A percentile compares a stretch with the other conserved stretches of the same genome.
Conservation (phyloP, 2,797 vertebrate species). For the Arctocebus calabarensis region DNA sequence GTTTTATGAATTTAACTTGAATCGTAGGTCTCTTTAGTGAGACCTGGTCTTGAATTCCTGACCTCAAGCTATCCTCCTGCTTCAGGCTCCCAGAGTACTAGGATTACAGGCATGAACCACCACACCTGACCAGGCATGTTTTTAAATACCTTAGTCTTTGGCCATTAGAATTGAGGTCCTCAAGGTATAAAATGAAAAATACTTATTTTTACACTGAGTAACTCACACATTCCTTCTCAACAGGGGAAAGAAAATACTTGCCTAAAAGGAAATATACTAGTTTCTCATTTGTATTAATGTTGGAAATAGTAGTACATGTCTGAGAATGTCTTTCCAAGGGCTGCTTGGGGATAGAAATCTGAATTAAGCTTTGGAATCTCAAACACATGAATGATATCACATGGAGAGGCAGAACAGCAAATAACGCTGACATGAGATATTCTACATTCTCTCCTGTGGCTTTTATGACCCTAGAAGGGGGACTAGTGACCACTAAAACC, state of each 20-base stretch:
- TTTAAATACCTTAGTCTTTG: conserved; percentile 8
- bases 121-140: background rate
- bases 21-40: background rate
- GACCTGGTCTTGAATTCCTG: background rate
- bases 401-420: background rate
- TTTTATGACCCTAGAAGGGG: conserved; percentile 21
- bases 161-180: background rate
- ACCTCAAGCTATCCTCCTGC: background rate
- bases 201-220: conserved; percentile 6
- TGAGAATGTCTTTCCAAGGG: conserved; percentile 29
- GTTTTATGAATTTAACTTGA: too few relatives aligned
- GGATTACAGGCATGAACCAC: background rate
- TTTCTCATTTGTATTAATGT: conserved; percentile 25
- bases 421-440: background rate
- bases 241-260: background rate
- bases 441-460: background rate
- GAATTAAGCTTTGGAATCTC: conserved; percentile 39
- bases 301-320: background rate
- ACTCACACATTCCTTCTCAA: conserved; percentile 55
- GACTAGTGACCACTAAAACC: background rate
- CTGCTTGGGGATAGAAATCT: background rate
- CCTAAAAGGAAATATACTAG: background rate
- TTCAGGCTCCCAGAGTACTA: background rate
- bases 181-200: conserved; percentile 24
- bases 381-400: background rate